Evolutionary conservation across 2,888 invertebrate genomes (phyloP).

Genomic region (Psylliodes chrysocephalus): DNA sequence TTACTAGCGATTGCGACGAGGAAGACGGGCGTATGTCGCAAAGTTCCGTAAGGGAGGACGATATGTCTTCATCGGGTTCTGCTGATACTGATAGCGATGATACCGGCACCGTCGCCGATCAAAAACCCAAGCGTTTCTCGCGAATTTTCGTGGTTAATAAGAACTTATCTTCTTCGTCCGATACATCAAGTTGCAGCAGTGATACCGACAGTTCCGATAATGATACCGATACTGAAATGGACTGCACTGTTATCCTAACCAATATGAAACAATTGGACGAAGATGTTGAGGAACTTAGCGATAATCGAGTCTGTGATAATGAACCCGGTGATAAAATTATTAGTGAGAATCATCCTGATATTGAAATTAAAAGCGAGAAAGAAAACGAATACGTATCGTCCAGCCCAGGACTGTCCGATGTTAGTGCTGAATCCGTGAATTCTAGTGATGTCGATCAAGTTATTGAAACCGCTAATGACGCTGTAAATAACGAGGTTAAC

Average conservation of each 20-base stretch:
- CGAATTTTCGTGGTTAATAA: constrained; percentile 77
- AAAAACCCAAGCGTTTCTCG: constrained; percentile 69
- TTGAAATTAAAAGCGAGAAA: not conserved
- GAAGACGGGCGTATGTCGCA: constrained; percentile 55
- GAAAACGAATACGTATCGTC: constrained; percentile 53
- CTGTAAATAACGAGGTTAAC: constrained; percentile 7
- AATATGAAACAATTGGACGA: constrained; percentile 57
- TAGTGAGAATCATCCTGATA: constrained; percentile 14
- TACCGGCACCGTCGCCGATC: constrained; percentile 69
- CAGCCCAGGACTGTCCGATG: constrained; percentile 59
- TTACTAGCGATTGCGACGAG: constrained; percentile 57
- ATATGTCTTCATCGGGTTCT: constrained; percentile 58
- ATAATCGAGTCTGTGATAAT: constrained; percentile 36
- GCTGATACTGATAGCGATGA: constrained; percentile 66
- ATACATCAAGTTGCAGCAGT: constrained; percentile 62
- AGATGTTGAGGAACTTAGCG: constrained; percentile 1
- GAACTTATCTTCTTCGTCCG: constrained; percentile 66
- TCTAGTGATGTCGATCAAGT: constrained; percentile 57
- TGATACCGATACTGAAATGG: constrained; percentile 68
- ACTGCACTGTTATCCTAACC: constrained; percentile 64
- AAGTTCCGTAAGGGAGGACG: constrained; percentile 65
- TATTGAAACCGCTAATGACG: constrained; percentile 4
- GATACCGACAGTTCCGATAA: constrained; percentile 75
- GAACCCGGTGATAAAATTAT: constrained; percentile 31
- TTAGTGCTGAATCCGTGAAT: constrained; percentile 59